phyloP scores from a whole-genome alignment of 1,140 invertebrate genomes.

The Ostrea edulis region DNA sequence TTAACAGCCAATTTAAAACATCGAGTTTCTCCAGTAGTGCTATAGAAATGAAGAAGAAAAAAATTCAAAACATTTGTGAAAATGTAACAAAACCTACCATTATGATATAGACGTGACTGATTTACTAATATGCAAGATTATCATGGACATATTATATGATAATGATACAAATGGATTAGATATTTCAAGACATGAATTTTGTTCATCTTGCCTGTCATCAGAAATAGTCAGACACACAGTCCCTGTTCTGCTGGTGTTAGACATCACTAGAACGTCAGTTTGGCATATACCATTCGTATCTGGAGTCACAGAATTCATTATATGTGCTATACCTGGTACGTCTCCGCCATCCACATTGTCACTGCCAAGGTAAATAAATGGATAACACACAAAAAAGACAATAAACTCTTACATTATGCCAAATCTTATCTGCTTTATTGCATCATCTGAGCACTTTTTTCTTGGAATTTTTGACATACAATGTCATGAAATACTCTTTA shows the following conservation, averaged over 20 bases:
- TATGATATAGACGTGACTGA: too few species aligned
- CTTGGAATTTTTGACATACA: not conserved
- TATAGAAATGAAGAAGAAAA: not conserved
- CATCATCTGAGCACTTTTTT: too few species aligned
- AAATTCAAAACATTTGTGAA: not conserved
- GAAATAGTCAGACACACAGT: not conserved
- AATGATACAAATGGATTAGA: too few species aligned
- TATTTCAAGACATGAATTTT: not conserved
- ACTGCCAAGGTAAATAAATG: not conserved
- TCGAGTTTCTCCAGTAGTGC: not conserved
- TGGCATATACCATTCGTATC: not conserved
- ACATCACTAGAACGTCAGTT: not conserved
- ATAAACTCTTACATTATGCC: too few species aligned
- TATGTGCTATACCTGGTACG: not conserved
- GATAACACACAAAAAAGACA: not conserved
- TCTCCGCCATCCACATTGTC: not conserved
- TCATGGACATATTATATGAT: not conserved
- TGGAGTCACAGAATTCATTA: not conserved
- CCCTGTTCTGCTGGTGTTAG: not conserved
- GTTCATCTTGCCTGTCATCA: not conserved
- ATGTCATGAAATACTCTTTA: not conserved
- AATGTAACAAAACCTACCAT: not conserved
- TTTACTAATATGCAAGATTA: not conserved
- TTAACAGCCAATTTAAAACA: not conserved
- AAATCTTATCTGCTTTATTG: too few species aligned